Base-by-base conservation (phyloP, 2,797 vertebrate species). In the Agapornis canus region DNA sequence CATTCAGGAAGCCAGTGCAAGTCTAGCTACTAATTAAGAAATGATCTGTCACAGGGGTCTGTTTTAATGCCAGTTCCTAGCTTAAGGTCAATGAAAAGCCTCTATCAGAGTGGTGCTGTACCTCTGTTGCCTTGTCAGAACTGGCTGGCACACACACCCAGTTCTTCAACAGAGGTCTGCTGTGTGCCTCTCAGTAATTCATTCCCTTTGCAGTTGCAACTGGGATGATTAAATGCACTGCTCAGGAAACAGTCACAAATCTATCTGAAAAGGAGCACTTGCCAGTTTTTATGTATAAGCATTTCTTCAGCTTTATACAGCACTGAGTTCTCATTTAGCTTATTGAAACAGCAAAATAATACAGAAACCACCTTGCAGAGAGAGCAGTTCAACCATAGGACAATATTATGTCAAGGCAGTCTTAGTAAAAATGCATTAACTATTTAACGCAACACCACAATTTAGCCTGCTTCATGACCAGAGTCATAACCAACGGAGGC, bases 251-350 rank as follows among this genome's bases (percentile, higher is more conserved):
- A 91, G 79, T 72, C 72, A 81, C 65, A 91, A 87, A 85, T 72
- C 87, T 81, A 73, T 88, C 8, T 23, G 69, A 94, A 90, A 93
- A 87, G 43, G 39, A 80, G 11, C 31, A 87, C 48, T 43, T 81
- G 85, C 47, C 80, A 70, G 51, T 83, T 93, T 88, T 92, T 88
- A 89, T 6, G 3, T 37, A 56, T 40, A 89, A 86, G 88, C 83
- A 76, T 83, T 95, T 88, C 61, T 84, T 83, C 57, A 69, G 63
- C 91, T 84, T 92, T 92, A 85, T 84, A 48, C 14, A 1, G 84
- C 57, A 39, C 25, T 86, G 84, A 93, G 89, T 92, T 95, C 72
- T 95, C 86, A 81, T 91, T 85, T 95, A 83, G 47, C 61, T 88
- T 90, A 91, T 37, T 68, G 69, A 90, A 92, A 87, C 19, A 91